These are phyloP conservation scores for Alitta virens DNA, from an alignment of 2,888 invertebrate species.

Conservation along the genomic window DNA sequence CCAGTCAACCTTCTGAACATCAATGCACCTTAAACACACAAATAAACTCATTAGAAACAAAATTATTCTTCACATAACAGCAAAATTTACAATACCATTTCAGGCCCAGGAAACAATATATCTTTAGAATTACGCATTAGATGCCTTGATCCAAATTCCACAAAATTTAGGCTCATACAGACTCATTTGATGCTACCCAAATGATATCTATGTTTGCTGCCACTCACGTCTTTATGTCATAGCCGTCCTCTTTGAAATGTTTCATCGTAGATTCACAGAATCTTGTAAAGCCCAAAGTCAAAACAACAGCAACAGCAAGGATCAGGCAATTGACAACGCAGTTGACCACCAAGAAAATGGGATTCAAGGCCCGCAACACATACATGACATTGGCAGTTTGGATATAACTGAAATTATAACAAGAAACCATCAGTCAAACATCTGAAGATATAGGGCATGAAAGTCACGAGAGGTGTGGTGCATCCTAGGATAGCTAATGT, in stretches of 20 bases:
- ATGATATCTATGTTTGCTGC: too few species aligned
- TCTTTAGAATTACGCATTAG: too few species aligned
- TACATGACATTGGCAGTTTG: constrained; percentile 18
- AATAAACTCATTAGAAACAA: too few species aligned
- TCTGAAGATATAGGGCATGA: too few species aligned
- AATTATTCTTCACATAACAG: background rate
- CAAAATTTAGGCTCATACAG: too few species aligned
- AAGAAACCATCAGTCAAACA: background rate
- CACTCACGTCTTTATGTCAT: too few species aligned
- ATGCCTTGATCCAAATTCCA: too few species aligned
- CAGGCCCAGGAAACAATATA: too few species aligned
- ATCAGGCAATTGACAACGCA: constrained; percentile 19
- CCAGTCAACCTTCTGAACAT: constrained; percentile 25
- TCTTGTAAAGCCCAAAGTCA: constrained; percentile 19
- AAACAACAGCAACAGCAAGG: constrained; percentile 17
- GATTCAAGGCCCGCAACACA: constrained; percentile 25
- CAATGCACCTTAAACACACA: constrained; percentile 16
- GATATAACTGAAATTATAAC: background rate
- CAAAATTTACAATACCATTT: background rate
- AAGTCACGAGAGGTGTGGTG: too few species aligned
- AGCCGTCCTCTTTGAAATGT: too few species aligned
- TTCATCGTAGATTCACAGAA: constrained; percentile 5
- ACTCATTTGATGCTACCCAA: too few species aligned
- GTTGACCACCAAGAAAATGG: constrained; percentile 27
- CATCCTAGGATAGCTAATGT: too few species aligned